phyloP scores from a whole-genome alignment of 2,888 invertebrate genomes.

The Conops quadrifasciatus region DNA sequence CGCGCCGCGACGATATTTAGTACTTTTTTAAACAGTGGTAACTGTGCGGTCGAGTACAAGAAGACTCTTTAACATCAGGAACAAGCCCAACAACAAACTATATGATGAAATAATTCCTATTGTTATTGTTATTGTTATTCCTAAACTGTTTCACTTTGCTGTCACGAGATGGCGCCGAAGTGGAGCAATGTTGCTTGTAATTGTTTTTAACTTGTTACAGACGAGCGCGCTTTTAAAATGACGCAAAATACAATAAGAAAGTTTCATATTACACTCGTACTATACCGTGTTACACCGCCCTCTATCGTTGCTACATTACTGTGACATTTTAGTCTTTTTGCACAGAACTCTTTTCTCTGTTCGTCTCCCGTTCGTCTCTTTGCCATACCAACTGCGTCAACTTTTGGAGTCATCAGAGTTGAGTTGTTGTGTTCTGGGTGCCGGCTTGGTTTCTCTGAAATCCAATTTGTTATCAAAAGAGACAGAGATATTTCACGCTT shows the following conservation, averaged over 20 bases:
- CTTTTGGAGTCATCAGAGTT: neutral
- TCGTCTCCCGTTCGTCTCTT: too few relatives aligned
- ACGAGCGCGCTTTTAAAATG: slow-evolving; percentile 24
- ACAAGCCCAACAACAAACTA: slow-evolving; percentile 22
- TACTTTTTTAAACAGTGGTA: neutral
- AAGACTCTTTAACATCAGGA: neutral
- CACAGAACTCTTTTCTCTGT: too few relatives aligned
- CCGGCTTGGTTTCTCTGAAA: slow-evolving; percentile 24
- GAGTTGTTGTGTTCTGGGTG: neutral
- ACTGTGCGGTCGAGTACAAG: neutral
- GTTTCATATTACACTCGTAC: neutral
- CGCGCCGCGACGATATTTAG: neutral
- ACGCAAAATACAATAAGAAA: slow-evolving; percentile 20
- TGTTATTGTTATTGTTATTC: slow-evolving; percentile 59
- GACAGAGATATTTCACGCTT: slow-evolving; percentile 34
- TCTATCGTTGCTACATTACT: too few relatives aligned
- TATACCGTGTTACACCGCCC: too few relatives aligned
- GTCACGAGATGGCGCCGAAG: slow-evolving; percentile 31
- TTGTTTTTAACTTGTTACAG: slow-evolving; percentile 36
- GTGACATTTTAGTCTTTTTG: too few relatives aligned
- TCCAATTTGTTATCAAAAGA: slow-evolving; percentile 35
- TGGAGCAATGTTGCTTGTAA: slow-evolving; percentile 34
- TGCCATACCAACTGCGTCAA: too few relatives aligned
- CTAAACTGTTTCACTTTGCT: slow-evolving; percentile 43
- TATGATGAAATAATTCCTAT: slow-evolving; percentile 61